These are phyloP conservation scores for Alcedo quadribrachys DNA, from an alignment of 2,797 vertebrate species.

Conservation along the genomic window DNA sequence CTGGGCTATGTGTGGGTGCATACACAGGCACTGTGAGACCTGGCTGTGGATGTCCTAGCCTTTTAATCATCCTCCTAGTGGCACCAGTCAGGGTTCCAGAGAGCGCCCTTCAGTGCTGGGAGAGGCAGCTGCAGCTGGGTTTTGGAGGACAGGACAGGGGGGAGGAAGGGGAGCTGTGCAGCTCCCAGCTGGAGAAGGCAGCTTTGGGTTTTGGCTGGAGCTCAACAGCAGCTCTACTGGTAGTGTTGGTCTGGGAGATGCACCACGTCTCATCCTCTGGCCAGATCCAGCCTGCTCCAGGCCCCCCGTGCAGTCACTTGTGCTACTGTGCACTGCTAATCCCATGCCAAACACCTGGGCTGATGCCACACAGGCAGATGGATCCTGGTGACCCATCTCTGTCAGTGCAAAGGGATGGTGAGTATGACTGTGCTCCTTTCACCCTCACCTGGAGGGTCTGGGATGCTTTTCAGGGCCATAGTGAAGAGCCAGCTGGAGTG, in stretches of 20 bases:
- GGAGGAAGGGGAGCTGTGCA: not conserved
- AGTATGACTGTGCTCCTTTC: accelerated
- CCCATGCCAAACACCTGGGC: not conserved
- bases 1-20: not conserved
- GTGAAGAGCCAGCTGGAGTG: not conserved
- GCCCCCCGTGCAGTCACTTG: not conserved
- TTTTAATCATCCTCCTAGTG: not conserved
- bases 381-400: not conserved
- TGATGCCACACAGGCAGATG: not conserved
- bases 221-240: constrained; percentile 31
- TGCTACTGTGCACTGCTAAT: constrained; percentile 17
- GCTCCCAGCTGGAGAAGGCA: not conserved
- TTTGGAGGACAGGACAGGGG: not conserved
- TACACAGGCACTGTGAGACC: not conserved
- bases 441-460: not conserved
- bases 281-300: not conserved
- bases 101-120: not conserved
- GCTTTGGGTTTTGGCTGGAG: constrained; percentile 27
- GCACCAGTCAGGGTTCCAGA: not conserved
- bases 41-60: not conserved
- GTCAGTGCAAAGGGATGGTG: not conserved
- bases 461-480: not conserved
- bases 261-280: not conserved
- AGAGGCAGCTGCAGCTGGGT: constrained; percentile 41
- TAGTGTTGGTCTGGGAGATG: constrained; percentile 8